Percentiles rank a stretch among this genome's conserved stretches.
These are phyloP conservation scores for Tragulus kanchil DNA, from an alignment of 2,113 vertebrate species.

Conservation along the genomic window DNA sequence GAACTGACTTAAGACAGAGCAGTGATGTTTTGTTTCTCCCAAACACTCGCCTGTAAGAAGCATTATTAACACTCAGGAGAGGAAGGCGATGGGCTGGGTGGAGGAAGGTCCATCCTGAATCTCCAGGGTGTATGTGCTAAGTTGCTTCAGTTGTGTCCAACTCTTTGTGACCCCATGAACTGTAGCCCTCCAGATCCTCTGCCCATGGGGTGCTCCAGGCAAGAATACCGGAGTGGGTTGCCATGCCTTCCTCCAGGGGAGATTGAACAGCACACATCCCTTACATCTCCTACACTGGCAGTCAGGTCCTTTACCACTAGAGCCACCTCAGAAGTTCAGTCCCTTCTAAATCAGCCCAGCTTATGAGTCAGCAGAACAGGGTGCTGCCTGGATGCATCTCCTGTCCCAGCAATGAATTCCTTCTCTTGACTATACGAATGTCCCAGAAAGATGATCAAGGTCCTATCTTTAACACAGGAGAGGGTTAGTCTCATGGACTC, in stretches of 20 bases:
- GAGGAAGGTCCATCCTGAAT: neutral
- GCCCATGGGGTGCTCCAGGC: neutral
- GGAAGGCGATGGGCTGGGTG: neutral
- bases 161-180: neutral
- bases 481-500: neutral
- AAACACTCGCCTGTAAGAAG: neutral
- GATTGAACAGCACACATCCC: accelerated
- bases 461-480: neutral
- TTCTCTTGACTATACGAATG: neutral
- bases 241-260: neutral
- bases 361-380: accelerated
- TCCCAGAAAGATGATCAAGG: neutral
- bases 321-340: neutral
- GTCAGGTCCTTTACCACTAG: neutral
- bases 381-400: neutral
- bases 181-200: neutral
- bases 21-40: neutral
- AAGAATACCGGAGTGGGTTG: neutral
- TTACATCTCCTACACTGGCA: neutral
- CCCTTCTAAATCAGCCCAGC: no score
- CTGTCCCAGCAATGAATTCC: neutral
- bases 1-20: accelerated
- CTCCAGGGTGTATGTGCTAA: accelerated
- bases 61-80: neutral
- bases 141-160: accelerated